phyloP scores from a whole-genome alignment of 2,797 vertebrate genomes.

The Xiphorhynchus erythropygius region DNA sequence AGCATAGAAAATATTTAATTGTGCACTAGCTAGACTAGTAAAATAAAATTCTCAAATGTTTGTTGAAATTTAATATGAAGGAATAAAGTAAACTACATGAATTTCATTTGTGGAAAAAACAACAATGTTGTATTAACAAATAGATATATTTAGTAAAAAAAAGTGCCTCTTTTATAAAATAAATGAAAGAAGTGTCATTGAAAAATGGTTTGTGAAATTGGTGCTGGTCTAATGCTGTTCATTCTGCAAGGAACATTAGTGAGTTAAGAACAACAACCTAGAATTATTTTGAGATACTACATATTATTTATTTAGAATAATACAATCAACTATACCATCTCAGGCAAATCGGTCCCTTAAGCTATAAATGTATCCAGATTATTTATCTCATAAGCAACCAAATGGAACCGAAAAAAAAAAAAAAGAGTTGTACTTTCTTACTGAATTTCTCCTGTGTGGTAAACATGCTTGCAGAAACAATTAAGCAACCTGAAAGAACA shows the following conservation, averaged over 20 bases:
- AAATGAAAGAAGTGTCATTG: constrained; percentile 35
- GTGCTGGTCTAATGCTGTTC: background rate
- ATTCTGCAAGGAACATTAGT: constrained; percentile 31
- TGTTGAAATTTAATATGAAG: background rate
- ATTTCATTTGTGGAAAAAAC: constrained; percentile 8
- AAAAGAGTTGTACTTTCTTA: constrained; percentile 27
- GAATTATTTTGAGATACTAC: constrained; percentile 54
- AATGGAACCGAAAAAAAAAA: constrained; percentile 25
- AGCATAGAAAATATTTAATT: background rate
- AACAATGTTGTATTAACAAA: background rate
- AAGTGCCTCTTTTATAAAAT: background rate
- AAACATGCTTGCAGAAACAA: constrained; percentile 59
- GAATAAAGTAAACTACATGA: background rate
- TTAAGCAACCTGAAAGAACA: constrained; percentile 44
- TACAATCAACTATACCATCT: constrained; percentile 50
- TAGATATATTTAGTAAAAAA: constrained; percentile 18
- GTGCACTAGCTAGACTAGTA: background rate
- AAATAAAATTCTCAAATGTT: background rate
- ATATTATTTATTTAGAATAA: constrained; percentile 64
- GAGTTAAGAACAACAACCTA: constrained; percentile 29
- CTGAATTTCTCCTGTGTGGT: constrained; percentile 42
- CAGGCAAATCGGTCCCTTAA: constrained; percentile 56
- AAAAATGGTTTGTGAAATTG: constrained; percentile 58
- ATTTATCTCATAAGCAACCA: constrained; percentile 62
- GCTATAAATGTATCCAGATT: constrained; percentile 55